phyloP scores from a whole-genome alignment of 2,888 invertebrate species.

The Macrophya annulata region DNA sequence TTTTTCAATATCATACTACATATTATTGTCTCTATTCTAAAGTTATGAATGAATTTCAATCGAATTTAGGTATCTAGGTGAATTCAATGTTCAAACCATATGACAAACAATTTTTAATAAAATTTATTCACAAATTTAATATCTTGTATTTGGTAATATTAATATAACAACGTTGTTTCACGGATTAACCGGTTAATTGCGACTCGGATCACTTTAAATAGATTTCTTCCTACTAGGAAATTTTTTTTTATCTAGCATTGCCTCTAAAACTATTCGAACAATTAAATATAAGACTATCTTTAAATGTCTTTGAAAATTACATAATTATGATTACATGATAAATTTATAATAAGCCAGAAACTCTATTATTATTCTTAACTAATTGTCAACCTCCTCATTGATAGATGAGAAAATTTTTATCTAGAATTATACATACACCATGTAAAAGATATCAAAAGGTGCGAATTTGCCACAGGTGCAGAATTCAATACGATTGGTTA shows the following conservation, averaged over 20 bases:
- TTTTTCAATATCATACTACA: not conserved
- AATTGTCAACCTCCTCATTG: not conserved
- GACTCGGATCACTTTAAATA: conserved; percentile 25
- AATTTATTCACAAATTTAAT: conserved; percentile 36
- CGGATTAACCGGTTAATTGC: not conserved
- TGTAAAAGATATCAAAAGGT: conserved; percentile 45
- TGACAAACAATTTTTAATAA: conserved; percentile 20
- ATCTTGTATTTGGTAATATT: conserved; percentile 7
- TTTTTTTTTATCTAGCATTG: not conserved
- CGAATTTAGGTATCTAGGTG: conserved; percentile 14
- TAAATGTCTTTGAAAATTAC: not conserved
- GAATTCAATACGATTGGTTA: conserved; percentile 8
- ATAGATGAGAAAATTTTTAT: not conserved
- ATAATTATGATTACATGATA: conserved; percentile 21
- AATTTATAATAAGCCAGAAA: not conserved
- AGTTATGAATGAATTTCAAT: not conserved
- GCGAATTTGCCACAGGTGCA: conserved; percentile 20
- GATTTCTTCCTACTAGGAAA: not conserved
- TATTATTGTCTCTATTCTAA: conserved; percentile 28
- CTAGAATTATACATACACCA: not conserved
- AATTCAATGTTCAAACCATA: not conserved
- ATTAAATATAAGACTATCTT: conserved; percentile 15
- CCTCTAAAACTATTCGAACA: not conserved
- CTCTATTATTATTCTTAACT: not conserved
- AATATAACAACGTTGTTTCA: conserved; percentile 21